Conservation (phyloP, 1,140 invertebrate genomes). For the Arion vulgaris region DNA sequence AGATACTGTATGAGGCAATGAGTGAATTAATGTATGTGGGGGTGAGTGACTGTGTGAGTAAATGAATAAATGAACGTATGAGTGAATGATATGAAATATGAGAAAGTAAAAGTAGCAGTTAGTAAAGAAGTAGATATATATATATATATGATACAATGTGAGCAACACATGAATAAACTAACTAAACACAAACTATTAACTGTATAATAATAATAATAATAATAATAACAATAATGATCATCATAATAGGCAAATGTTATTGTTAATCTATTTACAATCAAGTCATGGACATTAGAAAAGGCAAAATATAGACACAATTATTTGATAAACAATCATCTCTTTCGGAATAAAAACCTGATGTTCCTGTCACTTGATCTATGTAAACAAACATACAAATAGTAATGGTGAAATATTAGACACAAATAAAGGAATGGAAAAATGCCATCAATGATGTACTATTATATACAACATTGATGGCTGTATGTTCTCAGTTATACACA, state of each 20-base stretch:
- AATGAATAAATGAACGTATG: background rate
- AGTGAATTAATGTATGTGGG: no score
- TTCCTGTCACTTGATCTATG: background rate
- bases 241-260: no score
- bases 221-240: no score
- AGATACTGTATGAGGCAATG: background rate
- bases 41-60: no score
- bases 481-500: no score
- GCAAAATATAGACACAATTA: background rate
- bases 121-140: no score
- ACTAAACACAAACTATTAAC: slow-evolving; percentile 5
- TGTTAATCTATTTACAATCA: background rate
- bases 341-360: background rate
- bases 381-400: background rate
- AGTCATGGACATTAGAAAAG: background rate
- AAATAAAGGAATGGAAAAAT: no score
- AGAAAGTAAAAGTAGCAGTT: no score
- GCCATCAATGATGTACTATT: no score
- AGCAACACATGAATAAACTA: background rate
- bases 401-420: background rate
- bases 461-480: no score
- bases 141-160: slow-evolving; percentile 2
- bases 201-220: background rate
- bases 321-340: background rate
- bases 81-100: no score